These are phyloP conservation scores for Brenthis hecate DNA, from an alignment of 2,888 invertebrate species.

Conservation along the genomic window DNA sequence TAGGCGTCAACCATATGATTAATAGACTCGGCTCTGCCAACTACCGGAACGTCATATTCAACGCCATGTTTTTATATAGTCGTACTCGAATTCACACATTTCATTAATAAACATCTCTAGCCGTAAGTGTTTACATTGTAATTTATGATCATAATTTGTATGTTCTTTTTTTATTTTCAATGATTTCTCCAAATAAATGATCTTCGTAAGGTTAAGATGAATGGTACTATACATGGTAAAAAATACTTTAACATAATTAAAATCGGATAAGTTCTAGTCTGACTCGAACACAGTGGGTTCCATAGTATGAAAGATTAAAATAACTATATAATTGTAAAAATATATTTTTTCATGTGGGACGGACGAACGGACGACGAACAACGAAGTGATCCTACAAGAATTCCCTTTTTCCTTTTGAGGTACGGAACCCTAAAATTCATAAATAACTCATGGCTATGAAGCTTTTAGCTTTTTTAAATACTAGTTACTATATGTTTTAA, in stretches of 20 bases:
- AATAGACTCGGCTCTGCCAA: slow-evolving; percentile 67
- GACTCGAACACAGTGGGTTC: too few species aligned
- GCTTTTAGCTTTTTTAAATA: background rate
- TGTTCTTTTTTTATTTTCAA: slow-evolving; percentile 48
- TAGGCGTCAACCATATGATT: slow-evolving; percentile 77
- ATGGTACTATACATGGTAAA: too few species aligned
- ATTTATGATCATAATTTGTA: slow-evolving; percentile 18
- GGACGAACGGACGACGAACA: too few species aligned
- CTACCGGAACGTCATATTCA: slow-evolving; percentile 61
- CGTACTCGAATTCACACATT: slow-evolving; percentile 37
- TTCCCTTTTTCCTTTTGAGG: too few species aligned
- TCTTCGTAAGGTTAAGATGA: slow-evolving; percentile 41
- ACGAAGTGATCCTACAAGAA: too few species aligned
- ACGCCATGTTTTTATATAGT: slow-evolving; percentile 54
- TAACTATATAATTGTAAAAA: too few species aligned
- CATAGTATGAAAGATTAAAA: too few species aligned
- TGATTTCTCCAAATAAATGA: slow-evolving; percentile 50
- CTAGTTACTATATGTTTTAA: background rate
- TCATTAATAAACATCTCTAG: slow-evolving; percentile 50
- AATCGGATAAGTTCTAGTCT: too few species aligned
- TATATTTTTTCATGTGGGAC: too few species aligned
- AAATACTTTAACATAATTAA: too few species aligned
- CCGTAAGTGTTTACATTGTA: slow-evolving; percentile 35
- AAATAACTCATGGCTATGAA: too few species aligned
- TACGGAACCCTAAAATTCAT: too few species aligned